Evolutionary conservation across 2,113 vertebrate genomes (phyloP), one percentile per base, ranked within the genome.

Genomic region (Paedocypris sp.): DNA sequence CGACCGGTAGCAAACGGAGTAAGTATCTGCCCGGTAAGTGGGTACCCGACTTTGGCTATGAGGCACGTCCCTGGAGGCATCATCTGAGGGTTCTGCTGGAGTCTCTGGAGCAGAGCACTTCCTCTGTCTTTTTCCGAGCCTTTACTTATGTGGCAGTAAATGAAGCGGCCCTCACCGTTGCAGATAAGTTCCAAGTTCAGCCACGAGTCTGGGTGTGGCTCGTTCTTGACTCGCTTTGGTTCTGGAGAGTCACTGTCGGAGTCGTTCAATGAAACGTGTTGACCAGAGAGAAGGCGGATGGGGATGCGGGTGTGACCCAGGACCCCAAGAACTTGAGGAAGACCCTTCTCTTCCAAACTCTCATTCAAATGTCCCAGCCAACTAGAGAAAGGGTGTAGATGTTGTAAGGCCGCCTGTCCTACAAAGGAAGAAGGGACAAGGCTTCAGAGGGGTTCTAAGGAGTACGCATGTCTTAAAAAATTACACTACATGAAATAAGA

Each of bases 271-370:
- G n/a, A n/a, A n/a, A n/a, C n/a, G 2, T 64, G 73, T 42, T 78
- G 82, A 2, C 76, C 70, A 22, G 62, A 49, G 0, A 76, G 77
- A 33, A 77, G 58, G 32, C 82, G 80, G 28, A 83, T 73, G 1
- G 84, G 81, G 62, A 86, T 79, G 45, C 66, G 73, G 1, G 75
- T 83, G 69, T 77, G 71, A 20, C 82, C 81, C 75, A 87, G 35
- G 26, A 84, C 73, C 6, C 80, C 83, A 25, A 84, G 64, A 11
- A 85, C 81, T 20, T 3, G 63, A 60, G 77, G 79, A 7, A 80
- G 3, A 5, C 54, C 57, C 25, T 8, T 41, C 4, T 36, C 47
- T 20, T 69, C 63, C n/a, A 59, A 6, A n/a, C 59, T 47, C 2
- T 52, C 65, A 4, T 51, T 56, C n/a, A n/a, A n/a, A 10, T 20